Conservation (phyloP, 2,113 vertebrate species). For the Rhombomys opimus region DNA sequence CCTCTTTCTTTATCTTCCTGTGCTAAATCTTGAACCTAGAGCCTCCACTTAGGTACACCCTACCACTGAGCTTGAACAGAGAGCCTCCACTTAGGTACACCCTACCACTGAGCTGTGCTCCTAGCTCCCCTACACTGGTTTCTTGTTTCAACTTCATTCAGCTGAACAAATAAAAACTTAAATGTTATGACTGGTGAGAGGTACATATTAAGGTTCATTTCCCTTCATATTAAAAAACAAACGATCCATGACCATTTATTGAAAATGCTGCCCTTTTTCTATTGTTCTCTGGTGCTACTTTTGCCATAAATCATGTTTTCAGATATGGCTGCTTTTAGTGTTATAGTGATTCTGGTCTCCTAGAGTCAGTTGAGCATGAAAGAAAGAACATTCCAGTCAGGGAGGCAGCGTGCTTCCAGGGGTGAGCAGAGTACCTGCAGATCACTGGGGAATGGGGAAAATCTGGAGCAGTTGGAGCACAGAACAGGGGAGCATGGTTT, state of each 20-base stretch:
- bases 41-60: neutral
- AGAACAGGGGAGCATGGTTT: neutral
- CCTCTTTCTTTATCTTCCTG: neutral
- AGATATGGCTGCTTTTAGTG: neutral
- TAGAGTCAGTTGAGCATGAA: neutral
- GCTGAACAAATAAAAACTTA: neutral
- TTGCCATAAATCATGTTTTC: neutral
- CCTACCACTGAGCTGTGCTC: neutral
- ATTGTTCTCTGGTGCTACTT: neutral
- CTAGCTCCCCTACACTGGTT: neutral
- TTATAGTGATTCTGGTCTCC: neutral
- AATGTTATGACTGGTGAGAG: neutral
- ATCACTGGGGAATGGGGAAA: neutral
- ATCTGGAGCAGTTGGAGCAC: neutral
- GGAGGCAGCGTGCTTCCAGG: no score
- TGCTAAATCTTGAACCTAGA: neutral
- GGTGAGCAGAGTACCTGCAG: neutral
- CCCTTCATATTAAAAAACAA: neutral
- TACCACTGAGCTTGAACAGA: neutral
- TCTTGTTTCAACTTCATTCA: constrained; percentile 1
- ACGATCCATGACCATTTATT: neutral
- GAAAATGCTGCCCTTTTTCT: neutral
- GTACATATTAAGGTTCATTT: neutral
- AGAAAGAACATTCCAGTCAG: neutral
- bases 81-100: neutral